Conservation (phyloP, 2,888 invertebrate species). For the Yponomeuta sedellus region DNA sequence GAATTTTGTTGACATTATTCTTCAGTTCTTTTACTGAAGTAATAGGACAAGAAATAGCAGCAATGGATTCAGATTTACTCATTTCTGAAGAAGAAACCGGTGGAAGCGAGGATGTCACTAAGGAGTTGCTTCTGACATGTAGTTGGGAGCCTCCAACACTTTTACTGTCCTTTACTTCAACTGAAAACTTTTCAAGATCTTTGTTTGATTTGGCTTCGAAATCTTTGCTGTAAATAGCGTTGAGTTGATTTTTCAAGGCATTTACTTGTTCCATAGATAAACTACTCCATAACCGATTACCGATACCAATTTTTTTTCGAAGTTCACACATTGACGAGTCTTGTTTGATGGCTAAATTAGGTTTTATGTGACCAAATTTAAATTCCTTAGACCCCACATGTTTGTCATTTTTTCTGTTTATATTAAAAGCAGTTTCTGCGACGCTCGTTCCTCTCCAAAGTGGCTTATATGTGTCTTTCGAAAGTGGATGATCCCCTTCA, state of each 20-base stretch:
- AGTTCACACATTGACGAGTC: constrained; percentile 63
- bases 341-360: constrained; percentile 43
- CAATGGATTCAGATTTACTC: constrained; percentile 75
- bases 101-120: constrained; percentile 59
- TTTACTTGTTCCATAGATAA: constrained; percentile 89
- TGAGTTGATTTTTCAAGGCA: constrained; percentile 85
- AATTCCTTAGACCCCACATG: constrained; percentile 45
- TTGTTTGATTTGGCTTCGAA: constrained; percentile 55
- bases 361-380: constrained; percentile 31
- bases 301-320: constrained; percentile 77
- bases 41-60: constrained; percentile 65
- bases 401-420: constrained; percentile 78
- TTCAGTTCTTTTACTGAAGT: constrained; percentile 64
- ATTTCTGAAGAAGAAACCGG: constrained; percentile 51
- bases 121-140: constrained; percentile 77
- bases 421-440: constrained; percentile 84
- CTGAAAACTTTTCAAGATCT: constrained; percentile 73
- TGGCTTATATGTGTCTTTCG: constrained; percentile 85
- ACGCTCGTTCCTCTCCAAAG: constrained; percentile 91
- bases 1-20: constrained; percentile 67
- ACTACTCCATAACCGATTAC: constrained; percentile 88
- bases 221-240: constrained; percentile 86
- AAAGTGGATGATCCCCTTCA: constrained; percentile 55
- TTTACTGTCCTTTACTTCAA: constrained; percentile 73
- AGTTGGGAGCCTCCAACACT: constrained; percentile 52